phyloP scores from a whole-genome alignment of 1,140 invertebrate genomes.

The Colletes latitarsis region DNA sequence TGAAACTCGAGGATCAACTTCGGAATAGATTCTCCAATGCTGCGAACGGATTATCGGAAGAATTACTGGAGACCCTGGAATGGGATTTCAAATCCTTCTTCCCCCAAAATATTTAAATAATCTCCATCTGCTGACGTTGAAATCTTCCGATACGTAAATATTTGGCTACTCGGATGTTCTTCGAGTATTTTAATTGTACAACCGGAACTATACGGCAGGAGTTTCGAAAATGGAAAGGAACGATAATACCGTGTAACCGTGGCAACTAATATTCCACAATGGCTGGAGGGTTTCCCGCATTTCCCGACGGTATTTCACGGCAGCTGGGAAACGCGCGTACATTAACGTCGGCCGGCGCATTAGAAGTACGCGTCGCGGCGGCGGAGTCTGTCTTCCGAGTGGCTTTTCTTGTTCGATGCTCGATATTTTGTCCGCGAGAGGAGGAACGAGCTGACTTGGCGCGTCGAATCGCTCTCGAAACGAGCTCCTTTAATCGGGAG shows the following conservation, averaged over 20 bases:
- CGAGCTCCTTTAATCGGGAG: no score
- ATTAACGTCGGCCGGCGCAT: constrained; percentile 52
- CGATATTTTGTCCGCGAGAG: constrained; percentile 28
- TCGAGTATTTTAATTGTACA: no score
- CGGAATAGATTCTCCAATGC: constrained; percentile 4
- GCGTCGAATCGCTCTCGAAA: neutral
- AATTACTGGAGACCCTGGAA: neutral
- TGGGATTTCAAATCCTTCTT: neutral
- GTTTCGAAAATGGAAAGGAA: neutral
- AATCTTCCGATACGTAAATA: neutral
- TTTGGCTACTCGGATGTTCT: neutral
- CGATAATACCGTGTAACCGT: neutral
- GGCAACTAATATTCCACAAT: neutral
- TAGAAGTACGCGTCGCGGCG: constrained; percentile 24
- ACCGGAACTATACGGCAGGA: no score
- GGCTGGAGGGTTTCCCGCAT: neutral
- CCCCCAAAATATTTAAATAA: neutral
- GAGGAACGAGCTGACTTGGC: no score
- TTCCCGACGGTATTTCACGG: constrained; percentile 4
- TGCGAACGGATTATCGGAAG: neutral
- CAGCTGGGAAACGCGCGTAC: neutral
- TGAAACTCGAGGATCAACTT: constrained; percentile 30
- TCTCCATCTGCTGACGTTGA: neutral
- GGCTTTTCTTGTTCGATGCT: constrained; percentile 62
- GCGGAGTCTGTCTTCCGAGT: constrained; percentile 56